Evolutionary conservation across 2,113 vertebrate genomes (phyloP).

Genomic region (Cebus imitator): DNA sequence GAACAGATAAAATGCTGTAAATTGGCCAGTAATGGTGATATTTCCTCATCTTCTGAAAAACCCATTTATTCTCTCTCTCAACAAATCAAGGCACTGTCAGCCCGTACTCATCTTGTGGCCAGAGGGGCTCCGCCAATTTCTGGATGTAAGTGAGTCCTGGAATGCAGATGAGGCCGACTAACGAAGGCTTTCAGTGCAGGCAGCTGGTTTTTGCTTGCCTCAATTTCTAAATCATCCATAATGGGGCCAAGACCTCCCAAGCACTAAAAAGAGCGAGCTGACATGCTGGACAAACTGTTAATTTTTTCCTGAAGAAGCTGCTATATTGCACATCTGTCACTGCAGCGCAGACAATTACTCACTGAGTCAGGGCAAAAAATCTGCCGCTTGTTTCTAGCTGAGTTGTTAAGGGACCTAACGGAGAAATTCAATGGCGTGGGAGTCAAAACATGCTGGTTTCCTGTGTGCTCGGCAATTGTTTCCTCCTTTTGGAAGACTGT

Average conservation of each 20-base stretch:
- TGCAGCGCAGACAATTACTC: slow-evolving; percentile 90
- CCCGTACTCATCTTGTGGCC: slow-evolving; percentile 93
- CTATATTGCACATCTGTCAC: slow-evolving; percentile 98
- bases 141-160: slow-evolving; percentile 86
- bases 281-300: slow-evolving; percentile 98
- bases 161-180: slow-evolving; percentile 93
- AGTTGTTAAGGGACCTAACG: slow-evolving; percentile 82
- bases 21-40: slow-evolving; percentile 99
- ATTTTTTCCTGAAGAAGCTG: slow-evolving; percentile 95
- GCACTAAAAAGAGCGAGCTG: slow-evolving; percentile 96
- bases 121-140: slow-evolving; percentile 91
- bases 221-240: slow-evolving; percentile 99
- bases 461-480: background rate
- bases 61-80: slow-evolving; percentile 99
- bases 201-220: slow-evolving; percentile 89
- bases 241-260: slow-evolving; percentile 98
- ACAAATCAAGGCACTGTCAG: slow-evolving; percentile 99
- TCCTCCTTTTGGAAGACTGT: background rate
- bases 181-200: slow-evolving; percentile 87
- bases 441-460: background rate
- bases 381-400: slow-evolving; percentile 81
- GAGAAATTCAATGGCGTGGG: slow-evolving; percentile 67
- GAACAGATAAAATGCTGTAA: slow-evolving; percentile 99
- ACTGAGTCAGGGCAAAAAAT: slow-evolving; percentile 77
- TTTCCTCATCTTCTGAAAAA: slow-evolving; percentile 99